Evolutionary conservation across 2,113 vertebrate genomes (phyloP).

Genomic region (Peromyscus polionotus): DNA sequence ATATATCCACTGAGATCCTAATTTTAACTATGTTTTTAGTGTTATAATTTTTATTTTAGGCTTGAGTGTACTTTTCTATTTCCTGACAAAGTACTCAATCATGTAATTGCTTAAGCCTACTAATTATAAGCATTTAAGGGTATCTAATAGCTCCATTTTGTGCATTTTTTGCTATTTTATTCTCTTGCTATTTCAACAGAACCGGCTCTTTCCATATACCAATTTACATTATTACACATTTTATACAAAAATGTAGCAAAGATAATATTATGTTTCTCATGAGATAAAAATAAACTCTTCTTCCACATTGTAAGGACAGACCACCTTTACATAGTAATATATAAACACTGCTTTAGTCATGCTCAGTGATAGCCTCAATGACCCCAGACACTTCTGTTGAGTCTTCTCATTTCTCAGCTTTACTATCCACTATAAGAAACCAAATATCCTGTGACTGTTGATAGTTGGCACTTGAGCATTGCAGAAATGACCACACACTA

Average conservation of each 20-base stretch:
- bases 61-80: background rate
- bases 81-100: background rate
- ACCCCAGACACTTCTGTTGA: background rate
- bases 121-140: background rate
- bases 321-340: background rate
- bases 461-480: background rate
- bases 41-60: slow-evolving; percentile 50
- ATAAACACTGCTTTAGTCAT: background rate
- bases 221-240: slow-evolving; percentile 1
- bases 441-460: background rate
- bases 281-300: background rate
- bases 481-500: background rate
- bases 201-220: background rate
- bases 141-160: slow-evolving; percentile 10
- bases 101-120: background rate
- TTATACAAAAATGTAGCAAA: slow-evolving; percentile 5
- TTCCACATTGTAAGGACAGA: background rate
- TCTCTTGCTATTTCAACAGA: background rate
- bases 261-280: slow-evolving; percentile 1
- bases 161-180: slow-evolving; percentile 29
- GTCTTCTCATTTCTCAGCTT: background rate
- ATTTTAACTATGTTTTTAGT: slow-evolving; percentile 47
- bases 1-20: background rate
- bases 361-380: background rate
- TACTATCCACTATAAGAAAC: background rate